Evolutionary conservation across 2,113 vertebrate genomes (phyloP), one percentile per base, ranked within the genome.

Genomic region (Geothlypis trichas): DNA sequence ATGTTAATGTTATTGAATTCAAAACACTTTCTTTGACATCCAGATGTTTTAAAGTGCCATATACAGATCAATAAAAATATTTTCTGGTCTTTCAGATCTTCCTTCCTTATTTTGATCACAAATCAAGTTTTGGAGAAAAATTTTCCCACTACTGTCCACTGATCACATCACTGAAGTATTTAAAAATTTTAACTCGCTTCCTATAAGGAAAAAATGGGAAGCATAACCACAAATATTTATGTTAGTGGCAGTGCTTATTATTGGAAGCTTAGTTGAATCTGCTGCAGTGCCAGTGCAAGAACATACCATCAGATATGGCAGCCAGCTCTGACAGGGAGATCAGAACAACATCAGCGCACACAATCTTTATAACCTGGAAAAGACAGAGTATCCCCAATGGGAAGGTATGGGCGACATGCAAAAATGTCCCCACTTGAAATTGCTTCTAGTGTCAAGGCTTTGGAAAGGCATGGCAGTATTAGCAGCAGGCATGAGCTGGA

Each of bases 151-250:
- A 94, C 97, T 97, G 97, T 97, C 95, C 91, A 61, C 97, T 98
- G 98, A 98, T 97, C 97, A 97, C 97, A 98, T 98, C 96, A 71
- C 86, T 54, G 95, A 98, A 98, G 84, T 96, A 98, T 98, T 97
- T 96, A 37, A 97, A 97, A 96, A 96, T 96, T 96, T 94, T 89
- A 71, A 82, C 93, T 96, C 79, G 89, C 95, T 98, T 98, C 98
- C 98, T 98, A 98, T 98, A 98, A 97, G 95, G 93, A 94, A 98
- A 97, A 97, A 96, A 95, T 96, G 96, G 97, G 97, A 97, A 97
- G 87, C 96, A 95, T 91, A 94, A 95, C 97, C 97, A 97, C 97
- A 98, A 97, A 97, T 98, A 97, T 98, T 97, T 98, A 97, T 97
- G 93, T 96, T 97, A 97, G 95, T 97, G 96, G 97, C 97, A 97